These are phyloP conservation scores for Enteromius radiatus DNA, from an alignment of 2,797 vertebrate species.

Conservation along the genomic window DNA sequence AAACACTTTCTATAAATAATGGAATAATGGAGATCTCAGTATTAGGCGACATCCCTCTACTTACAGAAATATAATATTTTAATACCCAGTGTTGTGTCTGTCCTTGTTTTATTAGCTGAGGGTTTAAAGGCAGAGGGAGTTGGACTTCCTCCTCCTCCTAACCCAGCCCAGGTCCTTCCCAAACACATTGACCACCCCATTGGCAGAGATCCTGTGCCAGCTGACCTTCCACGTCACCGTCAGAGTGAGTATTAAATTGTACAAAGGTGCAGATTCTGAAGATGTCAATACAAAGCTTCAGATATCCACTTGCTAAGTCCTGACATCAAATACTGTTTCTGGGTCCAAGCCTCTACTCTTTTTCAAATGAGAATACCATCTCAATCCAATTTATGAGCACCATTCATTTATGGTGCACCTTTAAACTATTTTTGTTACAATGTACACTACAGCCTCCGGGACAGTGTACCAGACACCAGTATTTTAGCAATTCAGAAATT, in stretches of 20 bases:
- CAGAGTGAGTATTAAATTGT: constrained; percentile 85
- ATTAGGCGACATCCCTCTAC: not conserved
- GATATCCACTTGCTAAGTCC: not conserved
- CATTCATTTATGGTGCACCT: not conserved
- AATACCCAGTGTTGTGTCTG: constrained; percentile 6
- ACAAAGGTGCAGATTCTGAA: not conserved
- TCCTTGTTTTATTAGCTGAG: constrained; percentile 65
- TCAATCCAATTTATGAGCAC: not conserved
- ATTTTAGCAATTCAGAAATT: not conserved
- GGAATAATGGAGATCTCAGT: not conserved
- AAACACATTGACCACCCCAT: constrained; percentile 78
- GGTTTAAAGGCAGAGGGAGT: constrained; percentile 70
- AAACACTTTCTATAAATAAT: too few species aligned
- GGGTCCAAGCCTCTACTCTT: not conserved
- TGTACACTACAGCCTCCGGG: too few species aligned
- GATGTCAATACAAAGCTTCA: not conserved
- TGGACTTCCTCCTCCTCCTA: constrained; percentile 77
- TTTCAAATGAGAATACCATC: not conserved
- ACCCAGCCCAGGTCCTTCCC: constrained; percentile 82
- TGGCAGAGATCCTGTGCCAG: constrained; percentile 74
- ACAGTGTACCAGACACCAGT: not conserved
- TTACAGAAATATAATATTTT: not conserved
- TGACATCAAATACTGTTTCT: not conserved
- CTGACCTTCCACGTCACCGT: constrained; percentile 84
- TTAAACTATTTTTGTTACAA: not conserved